Evolutionary conservation across 2,113 vertebrate genomes (phyloP).

Genomic region (Odocoileus hemionus): DNA sequence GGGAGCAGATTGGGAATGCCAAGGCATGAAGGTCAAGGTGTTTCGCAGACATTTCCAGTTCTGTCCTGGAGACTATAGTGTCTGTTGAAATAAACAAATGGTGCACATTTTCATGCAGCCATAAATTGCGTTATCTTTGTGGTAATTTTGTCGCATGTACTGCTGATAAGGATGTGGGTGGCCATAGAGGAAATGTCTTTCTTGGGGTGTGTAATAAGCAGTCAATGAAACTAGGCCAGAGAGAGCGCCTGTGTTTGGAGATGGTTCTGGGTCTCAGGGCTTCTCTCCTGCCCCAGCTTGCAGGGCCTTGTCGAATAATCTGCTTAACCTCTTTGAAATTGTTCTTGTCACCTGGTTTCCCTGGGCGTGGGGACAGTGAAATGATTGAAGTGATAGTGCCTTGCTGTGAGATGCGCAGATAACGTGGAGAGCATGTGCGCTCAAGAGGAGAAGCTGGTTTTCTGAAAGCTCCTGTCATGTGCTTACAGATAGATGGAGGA

Average conservation of each 20-base stretch:
- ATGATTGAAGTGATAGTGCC: not conserved
- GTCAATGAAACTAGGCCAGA: conserved; percentile 8
- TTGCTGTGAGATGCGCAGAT: not conserved
- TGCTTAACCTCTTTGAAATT: not conserved
- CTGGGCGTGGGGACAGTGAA: not conserved
- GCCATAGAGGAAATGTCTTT: conserved; percentile 40
- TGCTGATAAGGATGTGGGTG: conserved; percentile 58
- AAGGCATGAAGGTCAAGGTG: not conserved
- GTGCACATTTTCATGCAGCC: conserved; percentile 1
- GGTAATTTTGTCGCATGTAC: not conserved
- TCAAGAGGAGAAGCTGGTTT: not conserved
- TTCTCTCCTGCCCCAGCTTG: not conserved
- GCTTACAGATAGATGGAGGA: not conserved
- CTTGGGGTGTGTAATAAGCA: not conserved
- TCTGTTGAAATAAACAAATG: not conserved
- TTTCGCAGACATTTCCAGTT: not conserved
- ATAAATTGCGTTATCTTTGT: not conserved
- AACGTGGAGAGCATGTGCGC: rapidly evolving
- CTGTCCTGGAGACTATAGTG: not conserved
- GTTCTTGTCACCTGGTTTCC: not conserved
- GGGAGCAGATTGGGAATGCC: not conserved
- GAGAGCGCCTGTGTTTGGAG: not conserved
- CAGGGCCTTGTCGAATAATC: not conserved
- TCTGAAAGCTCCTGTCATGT: not conserved
- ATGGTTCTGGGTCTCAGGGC: not conserved